These are phyloP conservation scores for Cremastobaeus sp. DNA, from an alignment of 2,888 invertebrate species.

Conservation along the genomic window DNA sequence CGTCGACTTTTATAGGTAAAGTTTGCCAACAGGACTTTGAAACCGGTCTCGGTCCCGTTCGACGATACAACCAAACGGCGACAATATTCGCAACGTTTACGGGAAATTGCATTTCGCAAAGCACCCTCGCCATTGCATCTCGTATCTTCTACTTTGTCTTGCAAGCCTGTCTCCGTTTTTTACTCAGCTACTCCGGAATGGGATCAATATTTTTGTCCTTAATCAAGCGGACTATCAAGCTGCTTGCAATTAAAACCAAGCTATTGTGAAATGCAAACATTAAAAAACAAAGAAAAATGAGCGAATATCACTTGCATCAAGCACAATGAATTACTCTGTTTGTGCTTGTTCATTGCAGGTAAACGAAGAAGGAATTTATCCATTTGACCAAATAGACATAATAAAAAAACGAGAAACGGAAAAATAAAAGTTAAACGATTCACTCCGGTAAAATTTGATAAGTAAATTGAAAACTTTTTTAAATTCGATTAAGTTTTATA, in stretches of 20 bases:
- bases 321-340: too few species aligned
- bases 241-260: not conserved
- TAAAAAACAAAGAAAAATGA: too few species aligned
- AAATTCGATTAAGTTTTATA: too few species aligned
- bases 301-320: too few species aligned
- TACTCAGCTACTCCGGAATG: not conserved
- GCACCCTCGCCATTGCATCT: conserved; percentile 60
- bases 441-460: too few species aligned
- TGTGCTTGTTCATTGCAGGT: too few species aligned
- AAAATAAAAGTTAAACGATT: too few species aligned
- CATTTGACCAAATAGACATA: too few species aligned
- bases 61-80: conserved; percentile 42
- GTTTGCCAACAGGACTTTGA: conserved; percentile 65
- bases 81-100: conserved; percentile 67
- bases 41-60: conserved; percentile 57
- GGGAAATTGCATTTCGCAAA: conserved; percentile 73
- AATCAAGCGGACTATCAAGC: not conserved
- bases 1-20: conserved; percentile 74
- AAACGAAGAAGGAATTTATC: too few species aligned
- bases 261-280: too few species aligned
- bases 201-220: not conserved
- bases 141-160: conserved; percentile 24
- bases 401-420: too few species aligned
- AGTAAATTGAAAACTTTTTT: too few species aligned
- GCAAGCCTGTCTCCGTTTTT: conserved; percentile 8